Conservation (phyloP, 2,113 vertebrate genomes). For the Suricata suricatta region DNA sequence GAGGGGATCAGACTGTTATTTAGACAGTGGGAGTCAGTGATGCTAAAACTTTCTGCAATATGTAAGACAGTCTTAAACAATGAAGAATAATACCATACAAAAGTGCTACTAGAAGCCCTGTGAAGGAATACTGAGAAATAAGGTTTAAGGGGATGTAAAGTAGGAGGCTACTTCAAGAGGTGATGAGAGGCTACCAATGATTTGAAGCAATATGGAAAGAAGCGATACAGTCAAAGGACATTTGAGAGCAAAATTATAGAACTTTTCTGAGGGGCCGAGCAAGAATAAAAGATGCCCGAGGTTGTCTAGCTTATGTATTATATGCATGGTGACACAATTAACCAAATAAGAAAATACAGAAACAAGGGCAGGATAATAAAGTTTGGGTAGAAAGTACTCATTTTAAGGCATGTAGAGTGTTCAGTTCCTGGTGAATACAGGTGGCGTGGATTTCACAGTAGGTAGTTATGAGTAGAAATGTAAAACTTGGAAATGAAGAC, state of each 20-base stretch:
- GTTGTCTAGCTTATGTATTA: neutral
- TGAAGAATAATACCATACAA: slow-evolving; percentile 17
- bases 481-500: neutral
- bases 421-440: neutral
- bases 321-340: neutral
- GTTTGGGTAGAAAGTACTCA: neutral
- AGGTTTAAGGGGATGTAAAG: neutral
- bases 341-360: neutral
- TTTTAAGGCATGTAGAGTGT: neutral
- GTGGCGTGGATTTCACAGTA: neutral
- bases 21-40: neutral
- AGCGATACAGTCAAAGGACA: neutral
- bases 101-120: neutral
- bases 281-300: neutral
- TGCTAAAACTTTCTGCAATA: neutral
- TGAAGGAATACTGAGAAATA: neutral
- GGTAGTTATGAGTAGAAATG: neutral
- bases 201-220: neutral
- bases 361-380: neutral
- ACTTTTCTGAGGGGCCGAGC: neutral
- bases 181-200: neutral
- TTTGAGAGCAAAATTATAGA: neutral
- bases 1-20: neutral
- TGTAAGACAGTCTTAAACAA: neutral
- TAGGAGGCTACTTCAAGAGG: neutral